These are phyloP conservation scores for Crypturellus tataupa DNA, from an alignment of 2,797 vertebrate species.

Conservation along the genomic window DNA sequence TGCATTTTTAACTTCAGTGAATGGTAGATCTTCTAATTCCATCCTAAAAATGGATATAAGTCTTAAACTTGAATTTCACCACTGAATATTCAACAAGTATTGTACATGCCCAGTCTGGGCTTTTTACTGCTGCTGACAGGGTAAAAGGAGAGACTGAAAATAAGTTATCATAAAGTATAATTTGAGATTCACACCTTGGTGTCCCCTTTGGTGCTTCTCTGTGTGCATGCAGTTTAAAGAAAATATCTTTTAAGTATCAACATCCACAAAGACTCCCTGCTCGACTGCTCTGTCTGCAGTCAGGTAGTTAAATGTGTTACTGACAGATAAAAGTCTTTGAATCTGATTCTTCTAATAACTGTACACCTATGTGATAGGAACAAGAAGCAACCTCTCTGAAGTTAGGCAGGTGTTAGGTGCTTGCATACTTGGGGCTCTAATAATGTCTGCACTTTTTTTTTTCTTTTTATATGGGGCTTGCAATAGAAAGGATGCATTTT, in stretches of 20 bases:
- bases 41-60: background rate
- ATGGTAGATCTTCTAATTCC: background rate
- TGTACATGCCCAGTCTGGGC: background rate
- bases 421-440: background rate
- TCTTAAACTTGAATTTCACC: background rate
- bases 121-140: background rate
- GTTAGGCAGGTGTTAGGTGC: background rate
- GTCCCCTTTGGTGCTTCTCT: background rate
- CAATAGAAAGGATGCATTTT: background rate
- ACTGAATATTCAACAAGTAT: background rate
- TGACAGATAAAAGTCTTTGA: background rate
- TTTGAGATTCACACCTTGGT: fast-evolving
- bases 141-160: background rate
- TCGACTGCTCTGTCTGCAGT: background rate
- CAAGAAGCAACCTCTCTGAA: background rate
- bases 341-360: background rate
- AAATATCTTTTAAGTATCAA: background rate
- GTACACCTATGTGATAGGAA: background rate
- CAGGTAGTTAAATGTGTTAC: background rate
- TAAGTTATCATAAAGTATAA: background rate
- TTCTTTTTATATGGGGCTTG: background rate
- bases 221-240: background rate
- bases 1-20: background rate
- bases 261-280: background rate
- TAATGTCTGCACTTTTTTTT: background rate